These are phyloP conservation scores for Anastatus disparis DNA, from an alignment of 1,140 invertebrate species.

Conservation along the genomic window DNA sequence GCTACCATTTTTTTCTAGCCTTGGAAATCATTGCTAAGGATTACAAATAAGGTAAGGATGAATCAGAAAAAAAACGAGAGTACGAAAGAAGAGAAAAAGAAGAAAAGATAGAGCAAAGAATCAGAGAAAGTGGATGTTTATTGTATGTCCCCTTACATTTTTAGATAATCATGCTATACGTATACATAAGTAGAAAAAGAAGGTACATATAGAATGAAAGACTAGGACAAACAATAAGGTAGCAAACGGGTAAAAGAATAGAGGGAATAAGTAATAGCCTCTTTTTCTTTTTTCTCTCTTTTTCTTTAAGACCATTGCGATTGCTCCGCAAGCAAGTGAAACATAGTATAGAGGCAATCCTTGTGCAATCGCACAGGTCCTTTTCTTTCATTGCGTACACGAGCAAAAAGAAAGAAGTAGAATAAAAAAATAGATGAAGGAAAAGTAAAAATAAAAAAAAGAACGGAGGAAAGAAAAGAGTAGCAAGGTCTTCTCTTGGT, in stretches of 20 bases:
- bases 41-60: too few relatives aligned
- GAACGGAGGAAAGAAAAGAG: neutral
- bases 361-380: neutral
- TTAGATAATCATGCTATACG: constrained; percentile 17
- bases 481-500: too few relatives aligned
- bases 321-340: neutral
- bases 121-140: constrained; percentile 51
- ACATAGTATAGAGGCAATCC: neutral
- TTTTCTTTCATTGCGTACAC: neutral
- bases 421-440: constrained; percentile 3
- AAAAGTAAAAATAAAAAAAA: neutral
- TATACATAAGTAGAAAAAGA: constrained; percentile 36
- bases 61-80: neutral
- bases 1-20: too few relatives aligned
- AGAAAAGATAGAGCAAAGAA: constrained; percentile 27
- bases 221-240: too few relatives aligned
- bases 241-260: constrained; percentile 13
- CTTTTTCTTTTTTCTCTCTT: too few relatives aligned
- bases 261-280: constrained; percentile 44
- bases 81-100: neutral
- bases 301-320: too few relatives aligned
- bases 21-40: too few relatives aligned
- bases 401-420: too few relatives aligned
- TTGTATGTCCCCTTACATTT: constrained; percentile 46
- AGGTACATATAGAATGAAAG: neutral